Evolutionary conservation across 1,140 invertebrate species (phyloP).

Genomic region (Nebria ingens): DNA sequence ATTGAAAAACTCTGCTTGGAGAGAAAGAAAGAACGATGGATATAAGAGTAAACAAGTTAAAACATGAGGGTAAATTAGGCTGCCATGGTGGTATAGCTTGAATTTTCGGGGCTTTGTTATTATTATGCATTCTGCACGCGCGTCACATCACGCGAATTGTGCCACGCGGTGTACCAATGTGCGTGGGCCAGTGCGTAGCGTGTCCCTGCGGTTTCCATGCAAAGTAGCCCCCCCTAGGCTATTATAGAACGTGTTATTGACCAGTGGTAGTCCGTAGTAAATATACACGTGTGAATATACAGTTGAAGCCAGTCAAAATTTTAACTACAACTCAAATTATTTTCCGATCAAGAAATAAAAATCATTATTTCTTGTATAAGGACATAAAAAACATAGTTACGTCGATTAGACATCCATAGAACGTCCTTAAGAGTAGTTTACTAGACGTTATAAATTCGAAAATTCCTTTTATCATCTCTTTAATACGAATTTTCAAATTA

Average conservation of each 20-base stretch:
- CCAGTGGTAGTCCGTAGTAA: neutral
- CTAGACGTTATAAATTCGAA: no score
- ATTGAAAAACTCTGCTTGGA: no score
- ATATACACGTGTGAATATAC: neutral
- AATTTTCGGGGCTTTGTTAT: constrained; percentile 2
- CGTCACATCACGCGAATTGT: neutral
- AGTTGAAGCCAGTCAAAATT: neutral
- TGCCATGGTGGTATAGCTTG: neutral
- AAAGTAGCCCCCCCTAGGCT: neutral
- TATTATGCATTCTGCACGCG: constrained; percentile 9
- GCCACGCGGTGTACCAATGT: neutral
- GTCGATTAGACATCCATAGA: no score
- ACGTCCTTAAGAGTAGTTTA: no score
- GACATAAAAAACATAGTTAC: no score
- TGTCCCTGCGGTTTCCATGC: constrained; percentile 1
- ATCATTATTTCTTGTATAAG: neutral
- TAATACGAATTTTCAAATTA: no score
- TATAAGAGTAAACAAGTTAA: neutral
- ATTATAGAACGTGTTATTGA: neutral
- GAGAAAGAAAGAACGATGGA: neutral
- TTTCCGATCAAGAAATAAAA: neutral
- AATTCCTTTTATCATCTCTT: no score
- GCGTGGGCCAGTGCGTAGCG: constrained; percentile 2
- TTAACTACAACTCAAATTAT: neutral
- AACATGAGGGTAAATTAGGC: neutral